Base-by-base conservation (phyloP, 2,888 invertebrate species). In the Stratiomys singularior region DNA sequence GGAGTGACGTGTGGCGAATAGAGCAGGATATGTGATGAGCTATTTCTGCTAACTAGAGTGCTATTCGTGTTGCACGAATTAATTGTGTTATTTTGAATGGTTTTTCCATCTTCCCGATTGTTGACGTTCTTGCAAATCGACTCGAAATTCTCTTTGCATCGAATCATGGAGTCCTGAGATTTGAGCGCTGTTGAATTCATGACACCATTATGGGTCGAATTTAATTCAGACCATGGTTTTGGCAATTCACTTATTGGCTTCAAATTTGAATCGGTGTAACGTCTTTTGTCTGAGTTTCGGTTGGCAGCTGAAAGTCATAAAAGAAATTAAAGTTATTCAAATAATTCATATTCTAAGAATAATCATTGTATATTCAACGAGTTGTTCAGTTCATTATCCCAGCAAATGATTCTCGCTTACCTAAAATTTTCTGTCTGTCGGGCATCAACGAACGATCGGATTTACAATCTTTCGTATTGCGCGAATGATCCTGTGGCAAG, bases 181-280 rank as follows among this genome's bases (percentile, higher is more conserved):
- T 58, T 58, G 1, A 74, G 18, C 27, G 37, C 77, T 4, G 78
- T 77, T 3, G 78, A 78, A 28, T 78, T 76, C 1, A 76, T 58
- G 13, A 76, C 21, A 13, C 37, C 69, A 2, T 5, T 25, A 25
- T 69, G 37, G 2, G 69, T 69, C 13, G 25, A 13, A 47, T 69
- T 47, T 15, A 47, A n/a, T 13, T 69, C 69, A 21, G 69, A 66
- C 5, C 37, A 18, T 5, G 25, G 5, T 15, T 7, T 18, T 30
- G 30, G 1, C 1, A 18, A 18, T 30, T 15, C 11, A 3, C 18
- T 66, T 37, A 37, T 15, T 27, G 25, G 63, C 27, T 63, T 63
- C 25, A 13, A 52, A 66, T 66, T 37, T 13, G 37, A 18, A 7
- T 25, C 63, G 1, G 63, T 27, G 9, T 11, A 27, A 27, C 27